Base-by-base conservation (phyloP, 2,797 vertebrate species). In the Gymnoscopelus microlampas region DNA sequence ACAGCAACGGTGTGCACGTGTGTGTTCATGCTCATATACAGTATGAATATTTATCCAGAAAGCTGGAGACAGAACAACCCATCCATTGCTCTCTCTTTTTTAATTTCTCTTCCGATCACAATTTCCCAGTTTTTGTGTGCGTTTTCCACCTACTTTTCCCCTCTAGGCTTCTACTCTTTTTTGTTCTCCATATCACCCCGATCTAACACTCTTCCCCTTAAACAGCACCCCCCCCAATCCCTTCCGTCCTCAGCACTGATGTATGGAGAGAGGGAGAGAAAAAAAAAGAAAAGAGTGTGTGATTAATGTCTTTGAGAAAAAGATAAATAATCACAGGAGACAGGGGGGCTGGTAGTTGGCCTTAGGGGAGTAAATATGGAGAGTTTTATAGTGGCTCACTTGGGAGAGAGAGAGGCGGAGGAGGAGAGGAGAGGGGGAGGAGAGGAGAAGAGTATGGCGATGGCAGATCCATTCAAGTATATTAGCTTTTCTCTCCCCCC, bases 281-380 rank as follows among this genome's bases (percentile, higher is more conserved):
- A 13, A 53, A 35, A 82, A 79, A 76, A 69, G 63, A 56, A 81
- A 76, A 86, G 85, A 77, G 84, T 61, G 1, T 81, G 85, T 92
- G 91, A 93, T 93, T 92, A 93, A 92, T 92, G 90, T 91, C 90
- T 91, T 87, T 86, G 82, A 90, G 90, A 91, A 89, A 91, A 91
- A 90, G 90, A 93, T 93, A 92, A 93, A 93, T 91, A 92, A 93
- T 92, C 91, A 91, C 90, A 91, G 83, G 91, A 93, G 91, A 93
- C 91, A 89, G 86, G 88, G 63, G 91, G 91, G 88, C 88, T 90
- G 91, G 88, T 91, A 91, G 88, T 89, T 91, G 88, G 90, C 90
- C 90, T 90, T 90, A 89, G 91, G 90, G 91, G 91, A 92, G 91
- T 93, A 92, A 93, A 92, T 93, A 93, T 92, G 91, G 91, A 91